Evolutionary conservation across 1,140 invertebrate species (phyloP), one percentile per base, ranked within the genome.

Genomic region (Zaprionus inermis): DNA sequence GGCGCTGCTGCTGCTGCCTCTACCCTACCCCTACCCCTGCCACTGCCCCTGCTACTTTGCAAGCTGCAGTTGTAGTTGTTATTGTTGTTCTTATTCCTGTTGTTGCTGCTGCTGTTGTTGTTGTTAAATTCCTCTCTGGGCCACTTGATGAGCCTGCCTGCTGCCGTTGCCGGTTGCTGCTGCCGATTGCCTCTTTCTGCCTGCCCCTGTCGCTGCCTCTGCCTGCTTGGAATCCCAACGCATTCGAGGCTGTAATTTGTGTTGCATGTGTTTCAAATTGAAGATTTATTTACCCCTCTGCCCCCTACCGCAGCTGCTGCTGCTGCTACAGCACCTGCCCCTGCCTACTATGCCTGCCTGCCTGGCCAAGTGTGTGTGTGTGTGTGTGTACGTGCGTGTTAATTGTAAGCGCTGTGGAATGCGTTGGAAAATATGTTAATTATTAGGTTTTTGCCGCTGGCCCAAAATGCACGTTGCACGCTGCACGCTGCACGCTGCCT

Each of bases 401-500:
- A 88, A 88, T 88, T 88, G 84, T 88, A 88, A 89, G 84, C 80
- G 78, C 85, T 89, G 81, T 76, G 84, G 84, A 89, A 89, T 89
- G 84, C 85, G 81, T 78, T 90, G 84, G 85, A 89, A 89, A 89
- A 90, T 89, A 89, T 89, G 85, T 90, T 89, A 89, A 89, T 89
- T 89, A 89, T 90, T 88, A 89, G 84, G 80, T 73, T 67, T 56
- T 65, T 80, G 84, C 83, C 84, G 67, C 57, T 76, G 81, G 78
- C 60, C 67, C 52, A 38, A 66, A 69, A 51, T 18, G 65, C 58
- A 38, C 59, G 63, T 24, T 65, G 54, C 49, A 32, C 38, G 54
- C 28, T 57, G 32, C 64, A 59, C 49, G 38, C 10, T 16, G 63
- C 58, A 30, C 54, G 61, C 14, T 65, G 30, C 24, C 49, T 44